Evolutionary conservation across 2,888 invertebrate species (phyloP).

Genomic region (Chloromyia formosa): DNA sequence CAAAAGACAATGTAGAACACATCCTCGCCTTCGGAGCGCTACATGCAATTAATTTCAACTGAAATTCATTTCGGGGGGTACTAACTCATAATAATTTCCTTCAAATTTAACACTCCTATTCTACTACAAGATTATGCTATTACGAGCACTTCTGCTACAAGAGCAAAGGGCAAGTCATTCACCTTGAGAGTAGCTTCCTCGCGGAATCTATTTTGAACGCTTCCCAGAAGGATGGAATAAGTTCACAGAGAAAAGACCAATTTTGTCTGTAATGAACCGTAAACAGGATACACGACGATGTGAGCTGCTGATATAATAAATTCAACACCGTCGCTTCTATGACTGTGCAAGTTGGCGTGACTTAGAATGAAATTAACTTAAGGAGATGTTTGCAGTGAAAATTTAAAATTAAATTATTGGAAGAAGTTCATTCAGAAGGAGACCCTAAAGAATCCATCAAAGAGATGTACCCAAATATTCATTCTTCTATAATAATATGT

Average conservation of each 20-base stretch:
- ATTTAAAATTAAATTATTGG: not conserved
- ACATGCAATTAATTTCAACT: constrained; percentile 34
- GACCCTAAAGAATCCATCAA: no score
- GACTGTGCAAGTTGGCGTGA: not conserved
- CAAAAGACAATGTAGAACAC: not conserved
- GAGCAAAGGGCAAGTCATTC: constrained; percentile 4
- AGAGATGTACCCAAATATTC: no score
- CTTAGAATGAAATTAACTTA: not conserved
- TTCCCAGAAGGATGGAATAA: not conserved
- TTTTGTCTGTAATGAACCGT: constrained; percentile 38
- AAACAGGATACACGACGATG: constrained; percentile 36
- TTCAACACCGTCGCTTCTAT: not conserved
- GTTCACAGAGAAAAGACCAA: constrained; percentile 34
- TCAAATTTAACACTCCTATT: constrained; percentile 16
- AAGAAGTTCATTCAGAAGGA: no score
- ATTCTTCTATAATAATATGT: no score
- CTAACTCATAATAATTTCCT: constrained; percentile 37
- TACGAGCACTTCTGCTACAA: constrained; percentile 7
- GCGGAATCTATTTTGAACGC: not conserved
- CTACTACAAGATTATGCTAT: constrained; percentile 34
- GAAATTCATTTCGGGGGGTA: constrained; percentile 33
- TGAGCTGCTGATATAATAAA: constrained; percentile 1
- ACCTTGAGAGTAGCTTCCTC: not conserved
- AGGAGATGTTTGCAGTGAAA: constrained; percentile 3
- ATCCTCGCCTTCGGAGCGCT: not conserved